Conservation (phyloP, 2,888 invertebrate species). For the Caenorhabditis panamensis region DNA sequence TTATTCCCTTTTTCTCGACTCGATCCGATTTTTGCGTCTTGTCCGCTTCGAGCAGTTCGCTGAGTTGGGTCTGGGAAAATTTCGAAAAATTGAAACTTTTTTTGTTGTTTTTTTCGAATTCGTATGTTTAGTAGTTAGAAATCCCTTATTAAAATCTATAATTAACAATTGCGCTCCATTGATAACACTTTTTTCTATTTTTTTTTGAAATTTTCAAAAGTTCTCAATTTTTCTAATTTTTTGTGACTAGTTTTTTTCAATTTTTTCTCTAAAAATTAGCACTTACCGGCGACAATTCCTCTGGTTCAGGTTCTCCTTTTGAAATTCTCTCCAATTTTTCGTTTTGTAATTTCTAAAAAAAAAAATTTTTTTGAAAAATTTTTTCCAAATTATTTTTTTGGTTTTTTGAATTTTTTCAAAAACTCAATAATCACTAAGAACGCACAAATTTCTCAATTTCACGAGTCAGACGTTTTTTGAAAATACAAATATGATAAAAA, state of each 20-base stretch:
- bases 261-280: neutral
- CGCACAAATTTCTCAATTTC: conserved; percentile 33
- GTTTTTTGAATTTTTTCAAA: too few species aligned
- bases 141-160: too few species aligned
- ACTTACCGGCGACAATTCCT: conserved; percentile 18
- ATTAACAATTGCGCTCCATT: too few species aligned
- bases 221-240: too few species aligned
- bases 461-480: conserved; percentile 27
- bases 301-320: conserved; percentile 40
- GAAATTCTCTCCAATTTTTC: conserved; percentile 37
- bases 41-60: conserved; percentile 34
- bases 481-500: conserved; percentile 48
- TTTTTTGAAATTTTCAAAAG: too few species aligned
- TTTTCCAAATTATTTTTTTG: too few species aligned
- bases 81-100: too few species aligned
- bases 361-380: too few species aligned
- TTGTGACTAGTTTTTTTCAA: too few species aligned
- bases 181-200: too few species aligned
- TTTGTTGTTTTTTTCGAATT: too few species aligned
- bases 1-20: conserved; percentile 22
- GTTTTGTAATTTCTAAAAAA: conserved; percentile 15
- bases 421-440: neutral
- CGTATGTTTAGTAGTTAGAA: too few species aligned
- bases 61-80: conserved; percentile 47
- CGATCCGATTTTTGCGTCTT: conserved; percentile 45